Conservation (phyloP, 2,113 vertebrate species). For the Cyphomyrus discorhynchus region DNA sequence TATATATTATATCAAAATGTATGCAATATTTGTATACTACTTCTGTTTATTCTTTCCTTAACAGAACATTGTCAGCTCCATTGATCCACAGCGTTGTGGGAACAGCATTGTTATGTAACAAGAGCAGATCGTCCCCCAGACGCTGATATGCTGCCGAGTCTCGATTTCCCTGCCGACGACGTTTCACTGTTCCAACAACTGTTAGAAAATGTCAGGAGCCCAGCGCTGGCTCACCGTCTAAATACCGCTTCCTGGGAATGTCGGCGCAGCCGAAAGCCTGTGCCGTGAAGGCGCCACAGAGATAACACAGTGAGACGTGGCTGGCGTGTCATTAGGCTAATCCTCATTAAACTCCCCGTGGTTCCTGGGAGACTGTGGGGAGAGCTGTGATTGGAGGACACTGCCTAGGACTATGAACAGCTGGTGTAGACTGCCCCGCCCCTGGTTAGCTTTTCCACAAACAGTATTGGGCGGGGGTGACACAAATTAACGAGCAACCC, state of each 20-base stretch:
- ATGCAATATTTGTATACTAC: not conserved
- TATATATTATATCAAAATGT: not conserved
- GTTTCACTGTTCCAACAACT: not conserved
- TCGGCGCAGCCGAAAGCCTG: not conserved
- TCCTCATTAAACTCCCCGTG: conserved; percentile 22
- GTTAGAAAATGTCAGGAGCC: not conserved
- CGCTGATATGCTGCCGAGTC: not conserved
- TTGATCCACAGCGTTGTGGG: not conserved
- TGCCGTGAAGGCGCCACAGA: not conserved
- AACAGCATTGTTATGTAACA: not conserved
- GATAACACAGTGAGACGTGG: conserved; percentile 16
- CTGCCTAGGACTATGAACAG: not conserved
- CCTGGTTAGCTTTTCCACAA: not conserved
- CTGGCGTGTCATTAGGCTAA: conserved; percentile 30
- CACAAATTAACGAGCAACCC: not conserved
- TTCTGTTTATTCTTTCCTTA: not conserved
- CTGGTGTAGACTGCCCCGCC: not conserved
- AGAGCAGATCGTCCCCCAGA: not conserved
- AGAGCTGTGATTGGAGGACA: not conserved
- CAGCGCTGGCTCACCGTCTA: not conserved
- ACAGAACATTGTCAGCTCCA: not conserved
- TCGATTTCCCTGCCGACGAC: not conserved
- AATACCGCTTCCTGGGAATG: not conserved
- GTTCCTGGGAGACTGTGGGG: not conserved
- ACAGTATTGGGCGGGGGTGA: not conserved